These are phyloP conservation scores for Cottus gobio DNA, from an alignment of 2,113 vertebrate genomes.

Conservation along the genomic window DNA sequence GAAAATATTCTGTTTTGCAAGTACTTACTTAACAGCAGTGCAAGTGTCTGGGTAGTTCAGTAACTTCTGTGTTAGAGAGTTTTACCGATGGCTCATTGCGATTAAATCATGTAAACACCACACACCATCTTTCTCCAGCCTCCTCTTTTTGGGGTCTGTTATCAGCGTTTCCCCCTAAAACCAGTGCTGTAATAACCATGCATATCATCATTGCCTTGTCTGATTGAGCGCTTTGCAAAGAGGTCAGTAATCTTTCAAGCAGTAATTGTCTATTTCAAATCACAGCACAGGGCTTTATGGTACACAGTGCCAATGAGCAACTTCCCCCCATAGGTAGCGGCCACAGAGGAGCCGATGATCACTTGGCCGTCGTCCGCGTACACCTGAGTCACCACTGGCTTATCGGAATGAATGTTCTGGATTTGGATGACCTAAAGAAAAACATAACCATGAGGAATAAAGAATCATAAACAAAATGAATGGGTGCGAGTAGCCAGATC, in stretches of 20 bases:
- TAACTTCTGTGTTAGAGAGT: too few relatives aligned
- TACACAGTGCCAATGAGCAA: slow-evolving; percentile 91
- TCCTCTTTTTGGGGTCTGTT: neutral
- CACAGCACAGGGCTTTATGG: slow-evolving; percentile 90
- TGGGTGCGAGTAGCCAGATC: neutral
- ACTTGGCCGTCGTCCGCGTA: slow-evolving; percentile 88
- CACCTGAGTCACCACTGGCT: slow-evolving; percentile 87
- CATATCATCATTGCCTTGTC: neutral
- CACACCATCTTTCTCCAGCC: neutral
- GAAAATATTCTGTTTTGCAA: neutral
- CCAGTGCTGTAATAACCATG: neutral
- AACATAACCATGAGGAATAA: neutral
- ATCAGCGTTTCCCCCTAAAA: neutral
- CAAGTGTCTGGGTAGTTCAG: too few relatives aligned
- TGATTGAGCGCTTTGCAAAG: neutral
- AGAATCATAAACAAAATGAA: neutral
- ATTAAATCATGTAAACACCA: neutral
- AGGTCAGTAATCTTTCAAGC: neutral
- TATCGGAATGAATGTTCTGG: slow-evolving; percentile 88
- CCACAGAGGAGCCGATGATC: slow-evolving; percentile 89
- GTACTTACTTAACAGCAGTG: neutral
- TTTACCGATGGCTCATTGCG: neutral
- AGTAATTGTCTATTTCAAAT: slow-evolving; percentile 74
- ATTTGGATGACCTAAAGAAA: slow-evolving; percentile 84
- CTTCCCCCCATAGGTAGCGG: slow-evolving; percentile 81